Evolutionary conservation across 2,113 vertebrate species (phyloP), one percentile per base, ranked within the genome.

Genomic region (Psophia crepitans): DNA sequence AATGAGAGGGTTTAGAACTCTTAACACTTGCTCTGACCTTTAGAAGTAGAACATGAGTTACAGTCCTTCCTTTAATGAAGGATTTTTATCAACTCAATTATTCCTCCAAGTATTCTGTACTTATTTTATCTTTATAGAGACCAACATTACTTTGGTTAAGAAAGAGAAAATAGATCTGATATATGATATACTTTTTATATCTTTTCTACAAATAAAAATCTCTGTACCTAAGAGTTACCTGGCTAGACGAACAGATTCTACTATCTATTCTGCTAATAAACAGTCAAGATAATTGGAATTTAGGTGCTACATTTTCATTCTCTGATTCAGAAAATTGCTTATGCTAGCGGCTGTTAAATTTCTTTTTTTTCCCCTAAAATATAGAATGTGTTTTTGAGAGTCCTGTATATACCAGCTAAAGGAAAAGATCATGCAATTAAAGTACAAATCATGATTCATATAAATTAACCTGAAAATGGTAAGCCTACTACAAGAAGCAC

Each of bases 321-420:
- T 73, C 22, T 61, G n/a, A 41, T 86, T 89, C 13, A 80, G 58
- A 77, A 76, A 94, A 70, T 0, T 56, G 1, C 2, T 76, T 44
- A 32, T 61, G 6, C 2, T 57, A 37, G 14, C 35, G 35, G 12
- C 8, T 26, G 12, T 61, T 49, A 79, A 35, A 61, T 56, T 23
- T 58, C 0, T 5, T 33, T 14, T 14, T 24, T 32, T 35, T 8
- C 0, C 1, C 1, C 8, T 57, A 53, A 70, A 37, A 54, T 21
- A 41, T 3, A 23, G 5, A 91, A 53, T 27, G 5, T 2, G 35
- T 46, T 74, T 48, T 20, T 41, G 5, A 84, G 14, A 78, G 41
- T 53, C 24, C 28, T 78, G 3, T 58, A 26, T n/a, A 14, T 3
- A 15, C 4, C 7, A 84, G 14, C 18, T 66, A 57, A 89, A 71